Evolutionary conservation across 2,888 invertebrate species (phyloP), one percentile per base, ranked within the genome.

Genomic region (Oligia strigilis): DNA sequence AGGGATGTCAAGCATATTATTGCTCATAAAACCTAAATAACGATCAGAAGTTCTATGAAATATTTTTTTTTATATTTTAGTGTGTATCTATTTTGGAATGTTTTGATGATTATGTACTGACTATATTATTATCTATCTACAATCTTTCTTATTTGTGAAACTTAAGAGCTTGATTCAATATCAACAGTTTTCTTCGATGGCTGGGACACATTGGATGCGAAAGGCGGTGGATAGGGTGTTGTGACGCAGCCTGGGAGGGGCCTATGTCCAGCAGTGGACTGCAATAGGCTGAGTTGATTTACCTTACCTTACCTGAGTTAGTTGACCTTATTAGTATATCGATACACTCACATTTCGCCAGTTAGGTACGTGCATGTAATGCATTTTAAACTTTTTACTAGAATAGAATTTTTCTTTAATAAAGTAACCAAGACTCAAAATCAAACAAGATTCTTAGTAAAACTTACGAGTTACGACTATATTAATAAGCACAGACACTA

Each of bases 21-120:
- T 69, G 14, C 66, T 78, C 65, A 13, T 62, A 64, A 58, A 77
- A 66, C 23, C 74, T 19, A 11, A 74, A 52, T 64, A 65, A 55
- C 43, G 55, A 55, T 55, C 29, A 55, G 49, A 49, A 29, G 11
- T 60, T n/a, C 58, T 60, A 60, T 60, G n/a, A 60, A 58, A 60
- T n/a, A 4, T n/a, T 13, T 60, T 60, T n/a, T 55, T 1, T 8
- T 2, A 9, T n/a, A 8, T 13, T 66, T 40, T 6, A n/a, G 4
- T n/a, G 43, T 40, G 8, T 17, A 2, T 62, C 5, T 52, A 29
- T 43, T 23, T 52, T 14, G 4, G 40, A 23, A 29, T 29, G 19
- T 75, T 75, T 62, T 52, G 3, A 75, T 9, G 6, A 43, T 11
- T 43, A 29, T 36, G 19, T 60, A 29, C n/a, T 29, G 13, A 62